phyloP scores from a whole-genome alignment of 2,797 vertebrate genomes.

The Melanotaenia pygmaea region DNA sequence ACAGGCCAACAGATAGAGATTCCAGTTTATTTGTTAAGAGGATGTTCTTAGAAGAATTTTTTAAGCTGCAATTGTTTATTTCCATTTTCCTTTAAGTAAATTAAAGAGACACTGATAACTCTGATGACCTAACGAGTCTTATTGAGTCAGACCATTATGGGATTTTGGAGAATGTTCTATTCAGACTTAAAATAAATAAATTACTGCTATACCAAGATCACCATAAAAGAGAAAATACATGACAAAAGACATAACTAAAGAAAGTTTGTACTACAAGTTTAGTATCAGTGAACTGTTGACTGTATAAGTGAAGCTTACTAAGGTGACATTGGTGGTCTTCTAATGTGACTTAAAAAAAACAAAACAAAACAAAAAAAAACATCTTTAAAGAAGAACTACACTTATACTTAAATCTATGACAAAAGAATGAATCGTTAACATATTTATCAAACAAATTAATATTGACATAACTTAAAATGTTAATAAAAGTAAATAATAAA shows the following conservation, averaged over 20 bases:
- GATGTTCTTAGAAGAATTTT: conserved; percentile 45
- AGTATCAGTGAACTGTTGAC: background rate
- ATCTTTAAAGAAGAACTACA: background rate
- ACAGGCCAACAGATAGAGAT: conserved; percentile 42
- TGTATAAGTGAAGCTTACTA: background rate
- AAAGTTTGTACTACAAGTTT: background rate
- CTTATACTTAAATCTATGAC: background rate
- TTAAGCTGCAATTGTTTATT: conserved; percentile 52
- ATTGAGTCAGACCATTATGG: background rate
- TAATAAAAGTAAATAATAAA: no score
- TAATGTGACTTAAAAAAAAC: background rate
- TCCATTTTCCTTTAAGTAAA: conserved; percentile 69
- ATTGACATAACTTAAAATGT: no score
- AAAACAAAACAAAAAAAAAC: background rate
- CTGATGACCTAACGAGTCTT: conserved; percentile 35
- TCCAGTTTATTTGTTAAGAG: conserved; percentile 45
- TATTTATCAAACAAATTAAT: background rate
- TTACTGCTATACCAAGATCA: background rate
- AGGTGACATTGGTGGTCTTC: background rate
- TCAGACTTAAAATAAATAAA: background rate
- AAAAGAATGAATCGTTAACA: background rate
- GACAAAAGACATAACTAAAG: background rate
- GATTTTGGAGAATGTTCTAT: background rate
- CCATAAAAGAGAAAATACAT: background rate
- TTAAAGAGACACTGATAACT: conserved; percentile 73